These are phyloP conservation scores for Corapipo altera DNA, from an alignment of 2,113 vertebrate species.

Conservation along the genomic window DNA sequence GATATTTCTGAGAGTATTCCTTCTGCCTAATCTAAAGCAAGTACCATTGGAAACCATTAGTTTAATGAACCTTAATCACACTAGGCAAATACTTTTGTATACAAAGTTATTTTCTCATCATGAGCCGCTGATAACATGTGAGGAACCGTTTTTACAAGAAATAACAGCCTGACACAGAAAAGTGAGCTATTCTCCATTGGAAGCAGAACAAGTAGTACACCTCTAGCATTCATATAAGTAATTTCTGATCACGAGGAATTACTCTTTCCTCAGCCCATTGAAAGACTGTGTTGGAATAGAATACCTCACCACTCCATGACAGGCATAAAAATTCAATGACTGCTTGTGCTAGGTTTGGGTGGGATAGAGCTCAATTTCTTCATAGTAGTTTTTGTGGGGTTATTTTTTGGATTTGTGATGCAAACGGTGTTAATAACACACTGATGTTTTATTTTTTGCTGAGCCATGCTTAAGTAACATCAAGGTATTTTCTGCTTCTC, in stretches of 20 bases:
- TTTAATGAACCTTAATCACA: neutral
- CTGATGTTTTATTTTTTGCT: neutral
- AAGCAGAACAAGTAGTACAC: neutral
- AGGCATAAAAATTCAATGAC: neutral
- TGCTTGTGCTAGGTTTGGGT: neutral
- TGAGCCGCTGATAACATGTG: neutral
- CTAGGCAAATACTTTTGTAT: neutral
- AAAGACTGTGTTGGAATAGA: neutral
- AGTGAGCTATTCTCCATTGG: neutral
- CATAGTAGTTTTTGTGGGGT: fast-evolving
- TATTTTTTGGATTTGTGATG: neutral
- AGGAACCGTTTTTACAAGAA: neutral
- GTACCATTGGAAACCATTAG: neutral
- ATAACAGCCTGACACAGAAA: neutral
- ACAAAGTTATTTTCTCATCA: neutral
- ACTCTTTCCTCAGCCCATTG: neutral
- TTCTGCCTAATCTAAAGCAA: neutral
- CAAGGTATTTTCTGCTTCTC: neutral
- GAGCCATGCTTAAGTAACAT: neutral
- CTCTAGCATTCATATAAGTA: neutral
- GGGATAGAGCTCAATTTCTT: neutral
- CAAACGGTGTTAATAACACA: neutral
- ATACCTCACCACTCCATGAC: neutral
- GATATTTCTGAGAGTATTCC: neutral
- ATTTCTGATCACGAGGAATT: neutral